A percentile compares a stretch with the other conserved stretches of the same genome.
Conservation (phyloP, 2,797 vertebrate genomes). For the Petrocephalus schoutedeni region DNA sequence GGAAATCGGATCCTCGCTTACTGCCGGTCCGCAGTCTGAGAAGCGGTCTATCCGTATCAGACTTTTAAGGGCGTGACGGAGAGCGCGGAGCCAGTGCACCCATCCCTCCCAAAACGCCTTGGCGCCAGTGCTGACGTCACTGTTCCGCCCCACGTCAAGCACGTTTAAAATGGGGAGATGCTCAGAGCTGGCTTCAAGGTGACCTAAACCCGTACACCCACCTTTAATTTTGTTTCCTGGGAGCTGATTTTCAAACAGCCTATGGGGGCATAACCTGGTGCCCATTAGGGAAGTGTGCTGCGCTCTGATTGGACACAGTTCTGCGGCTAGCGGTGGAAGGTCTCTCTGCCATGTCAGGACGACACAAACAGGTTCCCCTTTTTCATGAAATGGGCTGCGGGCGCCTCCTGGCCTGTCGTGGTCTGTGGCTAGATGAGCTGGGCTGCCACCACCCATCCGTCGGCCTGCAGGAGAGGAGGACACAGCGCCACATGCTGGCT, state of each 20-base stretch:
- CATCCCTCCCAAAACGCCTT: not conserved
- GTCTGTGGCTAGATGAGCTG: no score
- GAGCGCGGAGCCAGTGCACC: not conserved
- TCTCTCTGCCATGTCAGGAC: not conserved
- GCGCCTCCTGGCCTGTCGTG: not conserved
- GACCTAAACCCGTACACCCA: not conserved
- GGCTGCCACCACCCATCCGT: not conserved
- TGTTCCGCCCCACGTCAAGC: not conserved
- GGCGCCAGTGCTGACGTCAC: not conserved
- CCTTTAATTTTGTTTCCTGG: not conserved
- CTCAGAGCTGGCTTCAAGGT: not conserved
- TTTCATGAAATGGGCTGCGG: not conserved
- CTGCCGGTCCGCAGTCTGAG: not conserved
- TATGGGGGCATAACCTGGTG: not conserved
- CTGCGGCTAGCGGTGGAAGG: not conserved
- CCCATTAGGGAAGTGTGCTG: not conserved
- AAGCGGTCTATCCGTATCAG: not conserved
- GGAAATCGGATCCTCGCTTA: conserved; percentile 19
- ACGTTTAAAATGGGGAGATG: not conserved
- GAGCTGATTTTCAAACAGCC: not conserved
- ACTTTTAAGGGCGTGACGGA: not conserved
- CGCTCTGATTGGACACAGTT: not conserved
- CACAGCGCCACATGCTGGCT: not conserved
- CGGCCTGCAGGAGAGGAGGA: not conserved
- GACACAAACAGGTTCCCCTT: not conserved